Percentiles rank a stretch among this genome's conserved stretches.
These are phyloP conservation scores for Eurystomus gularis DNA, from an alignment of 2,113 vertebrate species.

Conservation along the genomic window DNA sequence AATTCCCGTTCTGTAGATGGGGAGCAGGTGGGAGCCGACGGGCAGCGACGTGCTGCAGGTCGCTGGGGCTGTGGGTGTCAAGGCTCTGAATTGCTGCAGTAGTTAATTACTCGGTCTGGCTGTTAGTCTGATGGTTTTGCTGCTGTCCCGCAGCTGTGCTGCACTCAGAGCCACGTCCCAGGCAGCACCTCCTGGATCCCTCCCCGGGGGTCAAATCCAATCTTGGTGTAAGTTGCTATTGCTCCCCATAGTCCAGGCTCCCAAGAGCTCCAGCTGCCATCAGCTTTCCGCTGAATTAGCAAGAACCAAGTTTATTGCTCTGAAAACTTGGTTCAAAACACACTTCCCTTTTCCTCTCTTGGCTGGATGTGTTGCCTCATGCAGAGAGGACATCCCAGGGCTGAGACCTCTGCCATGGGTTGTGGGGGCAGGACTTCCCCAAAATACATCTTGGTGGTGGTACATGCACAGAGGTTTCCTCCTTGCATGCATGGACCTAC, in stretches of 20 bases:
- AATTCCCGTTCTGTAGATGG: fast-evolving
- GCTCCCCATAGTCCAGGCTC: not conserved
- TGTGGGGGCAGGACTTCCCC: not conserved
- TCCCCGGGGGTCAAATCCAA: not conserved
- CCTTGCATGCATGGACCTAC: fast-evolving
- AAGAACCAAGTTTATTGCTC: not conserved
- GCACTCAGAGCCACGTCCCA: not conserved
- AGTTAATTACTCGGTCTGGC: not conserved
- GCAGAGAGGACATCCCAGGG: not conserved
- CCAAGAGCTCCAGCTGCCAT: not conserved
- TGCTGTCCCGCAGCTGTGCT: not conserved
- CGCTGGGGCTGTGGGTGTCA: no score
- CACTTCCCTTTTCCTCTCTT: not conserved
- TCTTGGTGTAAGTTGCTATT: not conserved
- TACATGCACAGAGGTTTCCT: not conserved
- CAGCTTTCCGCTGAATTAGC: not conserved
- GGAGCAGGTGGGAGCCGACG: not conserved
- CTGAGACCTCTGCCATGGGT: not conserved
- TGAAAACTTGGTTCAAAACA: not conserved
- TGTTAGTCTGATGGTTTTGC: not conserved
- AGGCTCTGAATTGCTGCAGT: not conserved
- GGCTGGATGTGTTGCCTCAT: not conserved
- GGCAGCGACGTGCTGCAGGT: not conserved
- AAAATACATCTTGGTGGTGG: fast-evolving
- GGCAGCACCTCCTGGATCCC: not conserved